phyloP scores from a whole-genome alignment of 2,113 vertebrate species.

The Ictalurus furcatus region DNA sequence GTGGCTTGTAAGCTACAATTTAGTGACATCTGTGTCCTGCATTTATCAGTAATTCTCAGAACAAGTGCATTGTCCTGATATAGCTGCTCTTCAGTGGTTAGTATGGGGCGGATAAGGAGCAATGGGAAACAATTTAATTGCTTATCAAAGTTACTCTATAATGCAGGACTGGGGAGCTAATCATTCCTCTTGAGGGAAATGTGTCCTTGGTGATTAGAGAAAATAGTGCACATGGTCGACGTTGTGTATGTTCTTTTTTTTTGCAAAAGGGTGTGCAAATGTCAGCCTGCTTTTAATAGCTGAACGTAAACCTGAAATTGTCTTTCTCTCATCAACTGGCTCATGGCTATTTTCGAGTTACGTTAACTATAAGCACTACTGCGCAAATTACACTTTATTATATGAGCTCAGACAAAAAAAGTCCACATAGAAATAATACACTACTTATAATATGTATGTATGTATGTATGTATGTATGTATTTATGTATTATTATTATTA shows the following conservation, averaged over 20 bases:
- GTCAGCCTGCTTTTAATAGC: conserved; percentile 75
- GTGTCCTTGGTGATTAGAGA: conserved; percentile 74
- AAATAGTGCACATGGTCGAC: conserved; percentile 61
- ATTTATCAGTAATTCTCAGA: conserved; percentile 31
- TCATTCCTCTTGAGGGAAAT: conserved; percentile 70
- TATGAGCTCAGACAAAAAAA: not conserved
- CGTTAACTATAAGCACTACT: not conserved
- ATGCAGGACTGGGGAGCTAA: conserved; percentile 69
- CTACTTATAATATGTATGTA: not conserved
- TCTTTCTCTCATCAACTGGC: conserved; percentile 41
- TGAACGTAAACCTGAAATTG: conserved; percentile 60
- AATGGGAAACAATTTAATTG: conserved; percentile 75
- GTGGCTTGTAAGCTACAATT: conserved; percentile 13
- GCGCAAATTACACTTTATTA: no score
- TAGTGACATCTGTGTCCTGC: conserved; percentile 28
- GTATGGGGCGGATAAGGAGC: conserved; percentile 64
- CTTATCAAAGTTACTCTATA: conserved; percentile 77
- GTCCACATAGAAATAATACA: not conserved
- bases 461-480: not conserved
- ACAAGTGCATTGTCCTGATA: conserved; percentile 38
- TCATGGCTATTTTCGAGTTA: conserved; percentile 7
- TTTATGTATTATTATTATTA: not conserved
- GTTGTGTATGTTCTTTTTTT: conserved; percentile 54
- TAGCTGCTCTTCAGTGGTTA: conserved; percentile 63
- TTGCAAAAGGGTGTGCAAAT: conserved; percentile 64